Percentiles rank a stretch among this genome's conserved stretches.
Conservation (phyloP, 2,797 vertebrate species). For the Lacerta bilineata region DNA sequence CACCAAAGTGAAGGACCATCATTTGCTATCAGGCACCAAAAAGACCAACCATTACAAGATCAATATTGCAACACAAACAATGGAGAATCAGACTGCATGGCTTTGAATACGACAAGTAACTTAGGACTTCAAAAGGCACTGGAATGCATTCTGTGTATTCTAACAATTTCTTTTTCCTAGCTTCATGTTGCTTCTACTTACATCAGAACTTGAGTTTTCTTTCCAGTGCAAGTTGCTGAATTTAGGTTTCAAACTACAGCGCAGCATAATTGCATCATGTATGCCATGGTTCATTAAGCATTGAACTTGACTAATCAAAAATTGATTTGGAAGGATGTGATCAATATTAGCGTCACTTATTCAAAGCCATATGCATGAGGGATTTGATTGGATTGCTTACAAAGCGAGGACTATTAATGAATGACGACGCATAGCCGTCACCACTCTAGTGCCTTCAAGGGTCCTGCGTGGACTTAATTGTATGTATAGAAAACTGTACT, state of each 20-base stretch:
- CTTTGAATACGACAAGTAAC: background rate
- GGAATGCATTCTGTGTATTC: background rate
- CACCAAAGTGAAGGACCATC: background rate
- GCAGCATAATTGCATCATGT: slow-evolving; percentile 14
- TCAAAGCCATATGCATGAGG: slow-evolving; percentile 24
- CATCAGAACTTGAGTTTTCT: background rate
- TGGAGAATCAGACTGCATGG: background rate
- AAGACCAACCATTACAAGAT: background rate
- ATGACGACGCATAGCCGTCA: background rate
- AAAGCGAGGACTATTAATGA: slow-evolving; percentile 16
- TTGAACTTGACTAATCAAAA: slow-evolving; percentile 30
- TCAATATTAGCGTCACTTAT: slow-evolving; percentile 36
- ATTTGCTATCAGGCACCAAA: background rate
- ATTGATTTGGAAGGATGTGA: slow-evolving; percentile 31
- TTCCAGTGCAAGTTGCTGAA: background rate
- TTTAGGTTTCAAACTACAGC: slow-evolving; percentile 13
- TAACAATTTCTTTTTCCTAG: background rate
- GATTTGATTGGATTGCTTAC: slow-evolving; percentile 25
- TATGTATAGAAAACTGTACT: background rate
- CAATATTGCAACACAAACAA: background rate
- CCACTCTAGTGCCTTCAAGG: background rate
- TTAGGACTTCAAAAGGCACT: background rate
- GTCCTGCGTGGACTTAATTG: background rate
- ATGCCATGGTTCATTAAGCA: slow-evolving; percentile 14
- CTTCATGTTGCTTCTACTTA: background rate